phyloP scores from a whole-genome alignment of 2,797 vertebrate species.

The Rhinoraja longicauda region DNA sequence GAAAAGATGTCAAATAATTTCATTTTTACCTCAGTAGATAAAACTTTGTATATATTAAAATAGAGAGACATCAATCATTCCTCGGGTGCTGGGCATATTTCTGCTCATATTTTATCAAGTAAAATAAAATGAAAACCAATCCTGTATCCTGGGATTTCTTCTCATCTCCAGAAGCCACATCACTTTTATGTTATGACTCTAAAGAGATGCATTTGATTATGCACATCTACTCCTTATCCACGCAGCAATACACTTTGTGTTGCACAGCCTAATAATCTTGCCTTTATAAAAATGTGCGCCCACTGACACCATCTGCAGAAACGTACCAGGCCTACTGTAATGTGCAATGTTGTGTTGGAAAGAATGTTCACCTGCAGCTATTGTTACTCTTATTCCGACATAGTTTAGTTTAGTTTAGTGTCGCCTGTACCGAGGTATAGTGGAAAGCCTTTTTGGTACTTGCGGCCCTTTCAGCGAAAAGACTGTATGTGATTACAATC shows the following conservation, averaged over 20 bases:
- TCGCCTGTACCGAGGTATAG: too few species aligned
- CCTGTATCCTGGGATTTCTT: background rate
- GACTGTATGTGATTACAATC: too few species aligned
- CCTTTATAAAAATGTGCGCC: background rate
- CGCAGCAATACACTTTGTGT: background rate
- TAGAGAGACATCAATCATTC: background rate
- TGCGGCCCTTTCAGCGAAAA: too few species aligned
- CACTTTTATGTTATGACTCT: background rate
- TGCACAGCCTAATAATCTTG: background rate
- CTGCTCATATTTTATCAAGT: background rate
- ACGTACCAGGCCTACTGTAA: background rate
- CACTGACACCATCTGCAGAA: background rate
- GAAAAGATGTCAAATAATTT: background rate
- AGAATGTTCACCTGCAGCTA: too few species aligned
- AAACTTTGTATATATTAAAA: background rate
- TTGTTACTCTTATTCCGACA: background rate
- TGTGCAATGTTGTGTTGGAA: background rate
- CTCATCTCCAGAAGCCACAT: background rate
- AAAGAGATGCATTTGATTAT: background rate
- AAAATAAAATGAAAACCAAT: background rate
- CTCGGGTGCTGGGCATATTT: background rate
- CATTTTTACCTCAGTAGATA: background rate
- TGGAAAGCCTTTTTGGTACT: too few species aligned
- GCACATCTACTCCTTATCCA: background rate
- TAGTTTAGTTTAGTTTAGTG: too few species aligned